Percentiles rank a stretch among this genome's conserved stretches.
These are phyloP conservation scores for Serripes groenlandicus DNA, from an alignment of 2,888 invertebrate genomes.

Conservation along the genomic window DNA sequence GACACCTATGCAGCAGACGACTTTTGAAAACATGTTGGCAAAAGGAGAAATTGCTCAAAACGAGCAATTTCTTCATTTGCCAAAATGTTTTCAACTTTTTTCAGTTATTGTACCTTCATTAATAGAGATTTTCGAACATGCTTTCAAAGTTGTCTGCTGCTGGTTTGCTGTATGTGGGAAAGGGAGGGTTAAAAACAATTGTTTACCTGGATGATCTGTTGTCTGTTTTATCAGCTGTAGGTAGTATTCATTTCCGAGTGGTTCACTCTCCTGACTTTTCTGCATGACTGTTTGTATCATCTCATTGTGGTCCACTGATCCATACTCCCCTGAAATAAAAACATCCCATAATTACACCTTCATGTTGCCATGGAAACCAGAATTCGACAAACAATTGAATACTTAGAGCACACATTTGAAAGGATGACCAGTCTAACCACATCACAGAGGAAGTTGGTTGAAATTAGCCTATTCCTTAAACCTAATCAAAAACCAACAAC, in stretches of 20 bases:
- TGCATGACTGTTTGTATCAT: slow-evolving; percentile 96
- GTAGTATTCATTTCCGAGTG: slow-evolving; percentile 94
- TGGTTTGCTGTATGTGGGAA: neutral
- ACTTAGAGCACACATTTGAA: too few species aligned
- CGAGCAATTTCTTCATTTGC: neutral
- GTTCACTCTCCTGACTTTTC: slow-evolving; percentile 95
- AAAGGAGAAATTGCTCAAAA: neutral
- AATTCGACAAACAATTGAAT: too few species aligned
- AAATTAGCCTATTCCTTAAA: too few species aligned
- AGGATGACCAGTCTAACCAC: too few species aligned
- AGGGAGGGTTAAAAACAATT: neutral
- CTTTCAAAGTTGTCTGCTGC: too few species aligned
- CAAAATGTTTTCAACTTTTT: neutral
- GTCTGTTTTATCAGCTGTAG: slow-evolving; percentile 97
- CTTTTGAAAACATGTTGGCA: neutral
- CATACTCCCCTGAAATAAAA: slow-evolving; percentile 67
- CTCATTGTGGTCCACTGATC: slow-evolving; percentile 95
- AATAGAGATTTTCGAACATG: too few species aligned
- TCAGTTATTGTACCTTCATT: too few species aligned
- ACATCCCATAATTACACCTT: too few species aligned
- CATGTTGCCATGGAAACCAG: too few species aligned
- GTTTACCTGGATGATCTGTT: slow-evolving; percentile 88
- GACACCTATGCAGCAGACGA: too few species aligned
- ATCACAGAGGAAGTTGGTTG: too few species aligned
- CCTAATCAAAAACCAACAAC: too few species aligned